These are phyloP conservation scores for Patella depressa DNA, from an alignment of 2,888 invertebrate species.

Conservation along the genomic window DNA sequence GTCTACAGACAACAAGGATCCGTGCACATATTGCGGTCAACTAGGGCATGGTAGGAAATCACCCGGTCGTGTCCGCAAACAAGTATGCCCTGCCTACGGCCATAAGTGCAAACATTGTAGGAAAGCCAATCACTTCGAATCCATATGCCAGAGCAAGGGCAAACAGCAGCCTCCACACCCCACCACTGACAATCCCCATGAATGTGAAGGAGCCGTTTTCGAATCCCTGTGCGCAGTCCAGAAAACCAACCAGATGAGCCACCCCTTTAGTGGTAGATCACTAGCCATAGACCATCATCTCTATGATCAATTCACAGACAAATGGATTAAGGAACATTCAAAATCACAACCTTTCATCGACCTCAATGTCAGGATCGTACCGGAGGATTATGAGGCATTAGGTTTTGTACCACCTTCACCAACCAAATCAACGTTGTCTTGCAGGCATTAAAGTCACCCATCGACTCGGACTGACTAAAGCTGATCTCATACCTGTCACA, in stretches of 20 bases:
- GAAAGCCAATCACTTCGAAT: slow-evolving; percentile 33
- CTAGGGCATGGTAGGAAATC: slow-evolving; percentile 41
- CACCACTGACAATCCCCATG: not conserved
- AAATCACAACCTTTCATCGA: slow-evolving; percentile 40
- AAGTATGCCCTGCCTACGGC: slow-evolving; percentile 40
- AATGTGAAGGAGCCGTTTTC: slow-evolving; percentile 14
- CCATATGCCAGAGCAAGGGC: slow-evolving; percentile 37
- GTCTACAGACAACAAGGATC: slow-evolving; percentile 12
- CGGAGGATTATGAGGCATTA: slow-evolving; percentile 34
- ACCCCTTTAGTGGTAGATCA: not conserved
- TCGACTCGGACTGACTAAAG: slow-evolving; percentile 38
- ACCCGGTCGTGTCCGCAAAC: slow-evolving; percentile 24
- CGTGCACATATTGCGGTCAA: slow-evolving; percentile 44
- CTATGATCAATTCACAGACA: slow-evolving; percentile 36
- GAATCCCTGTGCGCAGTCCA: slow-evolving; percentile 11
- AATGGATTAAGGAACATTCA: slow-evolving; percentile 32
- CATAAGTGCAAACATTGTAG: slow-evolving; percentile 39
- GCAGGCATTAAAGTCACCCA: slow-evolving; percentile 41
- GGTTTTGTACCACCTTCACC: slow-evolving; percentile 28
- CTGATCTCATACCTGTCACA: slow-evolving; percentile 50
- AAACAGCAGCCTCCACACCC: slow-evolving; percentile 14
- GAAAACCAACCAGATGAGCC: not conserved
- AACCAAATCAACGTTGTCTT: slow-evolving; percentile 43
- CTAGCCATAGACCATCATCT: slow-evolving; percentile 43
- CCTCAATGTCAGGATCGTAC: slow-evolving; percentile 18